Base-by-base conservation (phyloP, 2,113 vertebrate species). In the Pampusana beccarii region DNA sequence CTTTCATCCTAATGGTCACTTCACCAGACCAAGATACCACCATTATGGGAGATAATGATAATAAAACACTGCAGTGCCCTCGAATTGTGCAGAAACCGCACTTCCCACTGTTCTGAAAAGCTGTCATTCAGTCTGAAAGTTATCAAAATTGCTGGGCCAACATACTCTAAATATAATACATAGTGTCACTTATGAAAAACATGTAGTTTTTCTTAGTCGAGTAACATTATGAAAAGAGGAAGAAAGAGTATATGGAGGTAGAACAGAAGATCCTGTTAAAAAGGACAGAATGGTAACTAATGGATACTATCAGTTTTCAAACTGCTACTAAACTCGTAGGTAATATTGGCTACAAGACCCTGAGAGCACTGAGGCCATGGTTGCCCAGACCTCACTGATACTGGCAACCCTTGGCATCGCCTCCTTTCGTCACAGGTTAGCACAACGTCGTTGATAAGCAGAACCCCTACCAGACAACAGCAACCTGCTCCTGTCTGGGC, bases 131-230 rank as follows among this genome's bases (percentile, higher is more conserved):
- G 79, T 84, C 70, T 96, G 69, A 90, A 95, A 95, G 90, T 60
- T 95, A 93, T 71, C 25, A 93, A 94, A 97, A 96, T 93, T 74
- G 89, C 95, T 94, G 82, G 95, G 70, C 80, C 90, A 95, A 82
- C 80, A 61, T 57, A 34, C 72, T 96, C 69, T 90, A 89, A 96
- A 93, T 46, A 46, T 46, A 46, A 51, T 93, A 90, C 31, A 62
- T 11, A 91, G 56, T 40, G 61, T 69, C 51, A 88, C 21, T 60
- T 84, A 72, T 4, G 3, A 95, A 95, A 77, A 97, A 94, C 75
- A 67, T 13, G 69, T 24, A 61, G 25, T 42, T 95, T 74, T 73
- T 93, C 40, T 78, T 93, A 66, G 57, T 53, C 90, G 65, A 88
- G 66, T 82, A 84, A 74, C 61, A 77, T 61, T 57, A 58, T 48